Conservation (phyloP, 2,888 invertebrate species). For the Nemoura dubitans region DNA sequence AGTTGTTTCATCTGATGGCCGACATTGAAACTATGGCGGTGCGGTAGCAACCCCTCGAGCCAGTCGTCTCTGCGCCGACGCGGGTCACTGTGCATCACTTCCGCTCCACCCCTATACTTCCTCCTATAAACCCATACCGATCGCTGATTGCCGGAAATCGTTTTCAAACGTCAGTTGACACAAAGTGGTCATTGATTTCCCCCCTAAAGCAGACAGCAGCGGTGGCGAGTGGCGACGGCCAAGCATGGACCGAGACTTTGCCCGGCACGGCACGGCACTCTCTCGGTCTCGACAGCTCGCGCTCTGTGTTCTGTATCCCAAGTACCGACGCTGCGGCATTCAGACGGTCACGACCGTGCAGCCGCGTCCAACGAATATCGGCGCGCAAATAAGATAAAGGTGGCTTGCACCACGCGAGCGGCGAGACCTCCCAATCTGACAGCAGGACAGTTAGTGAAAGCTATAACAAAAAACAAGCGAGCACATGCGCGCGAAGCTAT, state of each 20-base stretch:
- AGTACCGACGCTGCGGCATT: not conserved
- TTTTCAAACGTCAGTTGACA: not conserved
- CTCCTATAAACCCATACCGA: conserved; percentile 10
- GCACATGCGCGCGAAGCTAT: not conserved
- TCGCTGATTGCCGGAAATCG: conserved; percentile 7
- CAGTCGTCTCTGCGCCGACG: not conserved
- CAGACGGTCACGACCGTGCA: not conserved
- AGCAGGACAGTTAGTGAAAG: conserved; percentile 29
- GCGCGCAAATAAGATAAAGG: not conserved
- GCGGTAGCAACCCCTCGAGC: not conserved
- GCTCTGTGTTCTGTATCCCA: not conserved
- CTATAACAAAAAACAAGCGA: conserved; percentile 1
- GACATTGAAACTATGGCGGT: not conserved
- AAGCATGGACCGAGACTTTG: too few species aligned
- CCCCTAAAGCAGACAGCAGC: conserved; percentile 1
- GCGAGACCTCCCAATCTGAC: conserved; percentile 30
- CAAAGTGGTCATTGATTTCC: conserved; percentile 38
- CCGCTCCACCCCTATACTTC: conserved; percentile 2
- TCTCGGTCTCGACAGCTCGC: too few species aligned
- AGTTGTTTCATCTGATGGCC: not conserved
- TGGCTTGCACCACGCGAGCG: not conserved
- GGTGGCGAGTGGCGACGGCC: not conserved
- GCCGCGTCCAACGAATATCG: not conserved
- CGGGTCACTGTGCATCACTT: not conserved
- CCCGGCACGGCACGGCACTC: too few species aligned